A percentile compares a stretch with the other conserved stretches of the same genome.
Evolutionary conservation across 2,888 invertebrate species (phyloP).

Genomic region (Panorpa germanica): DNA sequence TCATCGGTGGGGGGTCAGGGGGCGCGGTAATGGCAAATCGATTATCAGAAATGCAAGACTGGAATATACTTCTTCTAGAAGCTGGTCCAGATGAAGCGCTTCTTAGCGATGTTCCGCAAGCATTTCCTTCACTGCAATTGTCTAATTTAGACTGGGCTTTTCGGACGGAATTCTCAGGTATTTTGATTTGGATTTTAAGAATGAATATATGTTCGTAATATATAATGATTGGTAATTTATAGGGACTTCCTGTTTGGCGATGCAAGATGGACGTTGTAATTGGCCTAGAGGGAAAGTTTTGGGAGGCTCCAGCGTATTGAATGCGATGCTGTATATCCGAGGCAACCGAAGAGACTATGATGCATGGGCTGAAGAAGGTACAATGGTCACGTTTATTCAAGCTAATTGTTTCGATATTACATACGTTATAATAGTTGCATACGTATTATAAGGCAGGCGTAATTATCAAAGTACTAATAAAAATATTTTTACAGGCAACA

Average conservation of each 20-base stretch:
- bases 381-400: too few relatives aligned
- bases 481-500: too few relatives aligned
- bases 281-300: slow-evolving; percentile 68
- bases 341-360: slow-evolving; percentile 76
- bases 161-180: slow-evolving; percentile 47
- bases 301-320: slow-evolving; percentile 66
- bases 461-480: too few relatives aligned
- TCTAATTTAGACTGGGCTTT: slow-evolving; percentile 70
- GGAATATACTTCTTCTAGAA: slow-evolving; percentile 59
- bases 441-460: too few relatives aligned
- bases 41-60: slow-evolving; percentile 50
- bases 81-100: slow-evolving; percentile 60
- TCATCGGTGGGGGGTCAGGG: slow-evolving; percentile 67
- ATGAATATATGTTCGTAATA: too few relatives aligned
- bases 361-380: slow-evolving; percentile 60
- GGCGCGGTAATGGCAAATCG: slow-evolving; percentile 64
- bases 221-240: too few relatives aligned
- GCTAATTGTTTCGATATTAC: too few relatives aligned
- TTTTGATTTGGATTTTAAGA: too few relatives aligned
- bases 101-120: slow-evolving; percentile 48
- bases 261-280: slow-evolving; percentile 41
- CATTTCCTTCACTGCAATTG: slow-evolving; percentile 51
- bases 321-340: slow-evolving; percentile 78
- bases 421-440: too few relatives aligned
- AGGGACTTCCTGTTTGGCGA: slow-evolving; percentile 53